Base-by-base conservation (phyloP, 2,113 vertebrate species). In the Zapus hudsonius region DNA sequence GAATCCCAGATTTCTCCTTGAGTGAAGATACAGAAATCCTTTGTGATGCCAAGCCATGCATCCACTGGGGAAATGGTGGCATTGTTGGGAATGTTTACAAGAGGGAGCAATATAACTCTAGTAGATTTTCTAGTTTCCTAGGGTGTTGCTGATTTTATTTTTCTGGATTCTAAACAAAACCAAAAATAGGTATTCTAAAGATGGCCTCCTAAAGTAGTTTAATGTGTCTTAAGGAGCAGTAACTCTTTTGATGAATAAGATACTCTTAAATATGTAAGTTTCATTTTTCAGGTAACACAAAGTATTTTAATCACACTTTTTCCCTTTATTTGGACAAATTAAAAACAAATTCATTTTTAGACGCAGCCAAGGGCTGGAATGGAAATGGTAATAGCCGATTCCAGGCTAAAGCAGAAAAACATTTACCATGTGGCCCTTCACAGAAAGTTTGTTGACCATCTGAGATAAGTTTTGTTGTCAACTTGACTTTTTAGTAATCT, bases 101-200 rank as follows among this genome's bases (percentile, higher is more conserved):
- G 64, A 82, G 23, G 27, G 59, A 27, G 85, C 82, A 44, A 87
- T 84, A 31, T 12, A 73, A 59, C 10, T 57, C 19, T 84, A 17
- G 83, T 59, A 75, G 87, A 29, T 93, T 27, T 84, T 88, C 25
- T 66, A 38, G 38, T 92, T 74, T 94, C 22, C 16, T 63, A 16
- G 11, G 33, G 29, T 89, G 86, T 91, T 69, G 59, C 52, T 23
- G 55, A 23, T 40, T 44, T 59, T 52, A 10, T 52, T 70, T 76
- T 93, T 76, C 75, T 91, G 44, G 22, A 66, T 94, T 94, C 44
- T 70, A 80, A 84, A 70, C 31, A 92, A 92, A 90, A 15, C 16
- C 66, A 86, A 36, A 78, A 52, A 81, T 29, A 86, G 6, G 19
- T 57, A 3, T 89, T 89, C 25, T 44, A 74, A 83, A 52, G 72